Percentiles rank a stretch among this genome's conserved stretches.
Conservation (phyloP, 2,888 invertebrate species). For the Drosophila buzzatii region DNA sequence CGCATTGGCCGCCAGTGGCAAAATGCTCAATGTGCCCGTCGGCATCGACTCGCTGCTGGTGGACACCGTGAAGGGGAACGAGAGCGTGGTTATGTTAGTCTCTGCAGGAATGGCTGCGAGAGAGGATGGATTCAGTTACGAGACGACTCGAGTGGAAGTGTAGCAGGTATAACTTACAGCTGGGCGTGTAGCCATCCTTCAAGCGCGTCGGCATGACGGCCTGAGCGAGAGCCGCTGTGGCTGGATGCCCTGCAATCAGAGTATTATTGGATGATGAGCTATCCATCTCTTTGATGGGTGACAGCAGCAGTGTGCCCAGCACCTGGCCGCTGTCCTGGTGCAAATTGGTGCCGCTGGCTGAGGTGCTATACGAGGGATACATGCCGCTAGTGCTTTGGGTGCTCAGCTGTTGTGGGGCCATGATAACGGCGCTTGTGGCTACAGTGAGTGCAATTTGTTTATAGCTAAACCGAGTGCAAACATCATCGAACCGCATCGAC, state of each 20-base stretch:
- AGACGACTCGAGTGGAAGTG: not conserved
- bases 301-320: conserved; percentile 91
- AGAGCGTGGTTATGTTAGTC: conserved; percentile 82
- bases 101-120: conserved; percentile 69
- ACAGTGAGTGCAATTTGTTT: conserved; percentile 77
- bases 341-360: conserved; percentile 66
- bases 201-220: conserved; percentile 88
- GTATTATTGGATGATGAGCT: conserved; percentile 91
- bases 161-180: conserved; percentile 60
- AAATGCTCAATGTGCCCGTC: conserved; percentile 81
- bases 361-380: conserved; percentile 84
- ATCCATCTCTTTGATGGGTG: conserved; percentile 94
- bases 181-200: conserved; percentile 65
- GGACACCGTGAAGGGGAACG: conserved; percentile 84
- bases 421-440: conserved; percentile 86
- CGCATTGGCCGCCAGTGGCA: conserved; percentile 73
- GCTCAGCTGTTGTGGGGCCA: conserved; percentile 89
- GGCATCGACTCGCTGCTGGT: conserved; percentile 80
- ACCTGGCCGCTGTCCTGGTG: conserved; percentile 89
- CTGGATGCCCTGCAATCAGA: conserved; percentile 90
- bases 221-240: conserved; percentile 92
- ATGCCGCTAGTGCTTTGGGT: conserved; percentile 85
- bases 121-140: too few species aligned
- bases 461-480: conserved; percentile 46
- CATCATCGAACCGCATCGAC: not conserved